These are phyloP conservation scores for Synergus japonicus DNA, from an alignment of 2,888 invertebrate genomes.

Conservation along the genomic window DNA sequence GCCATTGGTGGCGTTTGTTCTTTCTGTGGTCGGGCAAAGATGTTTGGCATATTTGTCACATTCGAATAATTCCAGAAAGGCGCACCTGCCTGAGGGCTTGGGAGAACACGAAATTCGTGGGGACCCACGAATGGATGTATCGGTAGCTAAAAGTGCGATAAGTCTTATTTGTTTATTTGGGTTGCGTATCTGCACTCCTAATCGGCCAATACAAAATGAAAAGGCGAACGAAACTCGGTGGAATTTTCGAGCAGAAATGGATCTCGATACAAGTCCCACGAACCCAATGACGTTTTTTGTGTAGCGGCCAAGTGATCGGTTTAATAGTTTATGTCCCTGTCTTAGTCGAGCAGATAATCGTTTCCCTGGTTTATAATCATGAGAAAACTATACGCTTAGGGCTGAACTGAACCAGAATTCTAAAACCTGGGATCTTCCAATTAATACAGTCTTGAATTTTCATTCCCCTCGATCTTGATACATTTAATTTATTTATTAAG, in stretches of 20 bases:
- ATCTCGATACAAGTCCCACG: constrained; percentile 67
- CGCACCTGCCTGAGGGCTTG: constrained; percentile 68
- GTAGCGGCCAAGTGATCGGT: constrained; percentile 25
- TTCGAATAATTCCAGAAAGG: constrained; percentile 72
- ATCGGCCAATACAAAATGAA: constrained; percentile 68
- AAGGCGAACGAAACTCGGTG: constrained; percentile 67
- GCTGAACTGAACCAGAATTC: not conserved
- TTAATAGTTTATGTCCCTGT: constrained; percentile 14
- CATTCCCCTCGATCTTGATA: too few relatives aligned
- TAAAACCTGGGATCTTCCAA: not conserved
- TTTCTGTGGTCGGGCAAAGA: constrained; percentile 53
- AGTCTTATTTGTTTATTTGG: constrained; percentile 73
- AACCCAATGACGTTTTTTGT: constrained; percentile 26
- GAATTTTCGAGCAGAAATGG: constrained; percentile 70
- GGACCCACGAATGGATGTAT: constrained; percentile 40
- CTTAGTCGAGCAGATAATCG: not conserved
- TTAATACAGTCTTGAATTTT: not conserved
- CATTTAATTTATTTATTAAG: not conserved
- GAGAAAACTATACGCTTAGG: not conserved
- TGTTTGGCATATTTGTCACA: constrained; percentile 75
- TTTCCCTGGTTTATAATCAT: constrained; percentile 36
- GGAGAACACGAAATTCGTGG: constrained; percentile 49
- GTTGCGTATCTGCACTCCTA: constrained; percentile 70
- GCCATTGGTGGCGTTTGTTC: constrained; percentile 41
- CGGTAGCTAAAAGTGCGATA: constrained; percentile 45